A percentile compares a stretch with the other conserved stretches of the same genome.
phyloP scores from a whole-genome alignment of 1,140 invertebrate genomes.

The Stratiolaelaps scimitus region DNA sequence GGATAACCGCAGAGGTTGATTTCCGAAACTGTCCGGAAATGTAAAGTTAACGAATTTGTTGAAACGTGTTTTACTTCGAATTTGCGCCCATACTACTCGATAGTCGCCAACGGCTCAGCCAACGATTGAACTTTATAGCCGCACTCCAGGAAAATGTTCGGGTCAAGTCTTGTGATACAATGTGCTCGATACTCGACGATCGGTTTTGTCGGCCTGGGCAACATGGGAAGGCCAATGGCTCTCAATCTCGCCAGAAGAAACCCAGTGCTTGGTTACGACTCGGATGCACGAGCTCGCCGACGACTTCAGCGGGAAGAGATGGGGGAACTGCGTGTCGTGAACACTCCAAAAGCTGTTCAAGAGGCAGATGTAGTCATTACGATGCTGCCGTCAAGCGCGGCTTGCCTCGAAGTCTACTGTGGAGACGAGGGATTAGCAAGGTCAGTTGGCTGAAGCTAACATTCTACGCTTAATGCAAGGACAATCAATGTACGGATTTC shows the following conservation, averaged over 20 bases:
- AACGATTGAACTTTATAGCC: too few species aligned
- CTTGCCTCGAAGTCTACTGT: slow-evolving; percentile 47
- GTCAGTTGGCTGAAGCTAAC: background rate
- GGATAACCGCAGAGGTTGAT: too few species aligned
- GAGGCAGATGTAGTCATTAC: slow-evolving; percentile 65
- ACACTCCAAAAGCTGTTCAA: slow-evolving; percentile 57
- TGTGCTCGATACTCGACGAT: slow-evolving; percentile 40
- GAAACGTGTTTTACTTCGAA: too few species aligned
- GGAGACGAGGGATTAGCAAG: slow-evolving; percentile 2
- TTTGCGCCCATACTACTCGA: too few species aligned
- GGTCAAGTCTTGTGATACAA: too few species aligned
- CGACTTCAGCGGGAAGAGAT: slow-evolving; percentile 45
- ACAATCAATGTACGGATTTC: too few species aligned
- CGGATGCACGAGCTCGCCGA: background rate
- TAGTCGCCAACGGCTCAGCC: too few species aligned
- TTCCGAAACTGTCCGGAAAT: too few species aligned
- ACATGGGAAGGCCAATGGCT: slow-evolving; percentile 93
- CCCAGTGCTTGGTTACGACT: slow-evolving; percentile 37
- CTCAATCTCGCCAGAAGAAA: slow-evolving; percentile 70
- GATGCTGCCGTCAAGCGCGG: slow-evolving; percentile 64
- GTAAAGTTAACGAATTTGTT: too few species aligned
- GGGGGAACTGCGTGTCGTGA: slow-evolving; percentile 47
- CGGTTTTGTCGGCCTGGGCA: slow-evolving; percentile 78
- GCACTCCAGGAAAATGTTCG: too few species aligned
- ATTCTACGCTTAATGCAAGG: too few species aligned